phyloP scores from a whole-genome alignment of 2,113 vertebrate genomes.

The Sterna hirundo region DNA sequence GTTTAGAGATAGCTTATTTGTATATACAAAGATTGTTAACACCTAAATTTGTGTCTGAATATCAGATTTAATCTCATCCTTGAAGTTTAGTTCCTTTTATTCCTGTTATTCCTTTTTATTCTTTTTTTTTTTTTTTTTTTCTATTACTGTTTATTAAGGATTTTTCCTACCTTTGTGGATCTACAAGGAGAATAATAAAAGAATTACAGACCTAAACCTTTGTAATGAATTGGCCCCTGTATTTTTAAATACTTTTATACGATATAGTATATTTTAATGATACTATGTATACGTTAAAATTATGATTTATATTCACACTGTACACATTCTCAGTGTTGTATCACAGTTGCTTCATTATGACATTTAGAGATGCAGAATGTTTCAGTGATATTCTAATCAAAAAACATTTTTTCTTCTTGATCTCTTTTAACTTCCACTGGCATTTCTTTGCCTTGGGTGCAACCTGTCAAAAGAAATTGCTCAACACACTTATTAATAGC shows the following conservation, averaged over 20 bases:
- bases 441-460: background rate
- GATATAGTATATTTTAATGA: background rate
- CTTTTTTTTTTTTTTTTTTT: background rate
- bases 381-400: background rate
- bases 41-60: background rate
- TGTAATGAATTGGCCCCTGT: background rate
- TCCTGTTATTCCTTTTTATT: background rate
- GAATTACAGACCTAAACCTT: background rate
- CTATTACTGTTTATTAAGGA: background rate
- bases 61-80: background rate
- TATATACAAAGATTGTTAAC: background rate
- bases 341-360: background rate
- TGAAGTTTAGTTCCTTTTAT: background rate
- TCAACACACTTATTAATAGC: background rate
- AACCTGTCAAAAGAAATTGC: conserved; percentile 16
- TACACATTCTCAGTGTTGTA: background rate
- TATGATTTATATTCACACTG: background rate
- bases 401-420: background rate
- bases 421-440: background rate
- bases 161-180: background rate
- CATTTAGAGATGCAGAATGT: background rate
- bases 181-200: background rate
- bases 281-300: background rate
- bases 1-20: background rate
- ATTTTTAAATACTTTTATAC: background rate